A percentile compares a stretch with the other conserved stretches of the same genome.
phyloP scores from a whole-genome alignment of 2,797 vertebrate genomes.

The Neoniphon sammara region DNA sequence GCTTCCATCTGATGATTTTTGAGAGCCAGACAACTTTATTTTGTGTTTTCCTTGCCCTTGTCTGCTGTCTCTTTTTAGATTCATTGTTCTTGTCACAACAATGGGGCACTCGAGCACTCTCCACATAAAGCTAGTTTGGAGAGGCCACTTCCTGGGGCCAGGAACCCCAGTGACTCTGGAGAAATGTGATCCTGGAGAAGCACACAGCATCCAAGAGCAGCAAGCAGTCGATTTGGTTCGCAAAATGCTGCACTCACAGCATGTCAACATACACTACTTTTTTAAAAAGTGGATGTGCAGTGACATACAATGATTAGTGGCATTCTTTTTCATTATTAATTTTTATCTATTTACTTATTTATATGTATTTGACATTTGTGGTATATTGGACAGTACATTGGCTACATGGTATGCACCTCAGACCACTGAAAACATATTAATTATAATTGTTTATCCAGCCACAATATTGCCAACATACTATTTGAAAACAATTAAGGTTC shows the following conservation, averaged over 20 bases:
- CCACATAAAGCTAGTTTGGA: conserved; percentile 74
- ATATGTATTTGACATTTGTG: not conserved
- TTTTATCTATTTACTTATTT: too few relatives aligned
- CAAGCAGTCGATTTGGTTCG: not conserved
- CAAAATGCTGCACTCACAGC: not conserved
- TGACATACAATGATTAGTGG: not conserved
- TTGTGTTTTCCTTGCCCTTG: conserved; percentile 68
- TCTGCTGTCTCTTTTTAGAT: conserved; percentile 73
- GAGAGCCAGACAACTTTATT: conserved; percentile 65
- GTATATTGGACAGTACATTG: not conserved
- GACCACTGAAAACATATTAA: conserved; percentile 16
- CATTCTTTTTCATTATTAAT: conserved; percentile 1
- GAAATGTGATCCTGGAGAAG: conserved; percentile 58
- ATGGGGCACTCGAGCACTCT: conserved; percentile 66
- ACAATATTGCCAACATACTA: conserved; percentile 17
- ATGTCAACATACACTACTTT: not conserved
- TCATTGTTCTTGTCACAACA: conserved; percentile 80
- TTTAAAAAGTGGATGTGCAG: not conserved
- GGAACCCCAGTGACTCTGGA: conserved; percentile 41
- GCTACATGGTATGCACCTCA: too few relatives aligned
- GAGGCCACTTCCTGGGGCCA: conserved; percentile 66
- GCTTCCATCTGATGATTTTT: conserved; percentile 62
- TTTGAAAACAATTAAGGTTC: conserved; percentile 35
- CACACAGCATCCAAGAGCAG: conserved; percentile 13
- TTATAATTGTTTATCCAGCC: conserved; percentile 11